Conservation (phyloP, 1,140 invertebrate species). For the Drosophila willistoni region DNA sequence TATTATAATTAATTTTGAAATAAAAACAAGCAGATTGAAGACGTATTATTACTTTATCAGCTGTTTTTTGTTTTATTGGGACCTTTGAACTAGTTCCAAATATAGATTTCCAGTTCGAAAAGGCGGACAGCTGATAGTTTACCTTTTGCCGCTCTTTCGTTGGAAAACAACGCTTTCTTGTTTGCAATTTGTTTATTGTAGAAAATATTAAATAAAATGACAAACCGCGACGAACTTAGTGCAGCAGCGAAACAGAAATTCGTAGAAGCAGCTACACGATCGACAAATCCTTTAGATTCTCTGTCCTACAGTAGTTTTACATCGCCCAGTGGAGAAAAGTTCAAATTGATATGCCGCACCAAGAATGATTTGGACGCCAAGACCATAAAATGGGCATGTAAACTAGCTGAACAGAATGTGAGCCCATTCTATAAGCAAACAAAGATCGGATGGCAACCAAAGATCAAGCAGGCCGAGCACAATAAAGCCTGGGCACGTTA, state of each 20-base stretch:
- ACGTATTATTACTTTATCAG: neutral
- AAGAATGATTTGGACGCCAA: constrained; percentile 79
- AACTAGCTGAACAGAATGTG: constrained; percentile 88
- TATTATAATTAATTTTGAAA: neutral
- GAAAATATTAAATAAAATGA: constrained; percentile 45
- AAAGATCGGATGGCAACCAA: constrained; percentile 87
- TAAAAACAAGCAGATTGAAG: neutral
- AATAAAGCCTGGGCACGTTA: constrained; percentile 87
- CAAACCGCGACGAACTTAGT: constrained; percentile 58
- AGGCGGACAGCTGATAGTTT: neutral
- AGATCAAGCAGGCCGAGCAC: constrained; percentile 87
- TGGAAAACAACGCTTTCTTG: constrained; percentile 1
- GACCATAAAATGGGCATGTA: constrained; percentile 86
- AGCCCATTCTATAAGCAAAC: constrained; percentile 85
- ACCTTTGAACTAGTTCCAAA: neutral
- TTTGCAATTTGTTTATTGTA: neutral
- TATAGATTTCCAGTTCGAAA: neutral
- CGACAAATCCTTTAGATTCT: constrained; percentile 71
- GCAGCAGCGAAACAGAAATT: constrained; percentile 69
- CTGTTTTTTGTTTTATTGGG: neutral
- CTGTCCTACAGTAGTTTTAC: constrained; percentile 49
- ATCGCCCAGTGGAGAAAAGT: constrained; percentile 53
- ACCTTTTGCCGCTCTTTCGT: constrained; percentile 10
- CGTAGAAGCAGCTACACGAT: constrained; percentile 66
- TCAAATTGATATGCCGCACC: constrained; percentile 65